These are phyloP conservation scores for Bombycilla garrulus DNA, from an alignment of 2,113 vertebrate species.

Conservation along the genomic window DNA sequence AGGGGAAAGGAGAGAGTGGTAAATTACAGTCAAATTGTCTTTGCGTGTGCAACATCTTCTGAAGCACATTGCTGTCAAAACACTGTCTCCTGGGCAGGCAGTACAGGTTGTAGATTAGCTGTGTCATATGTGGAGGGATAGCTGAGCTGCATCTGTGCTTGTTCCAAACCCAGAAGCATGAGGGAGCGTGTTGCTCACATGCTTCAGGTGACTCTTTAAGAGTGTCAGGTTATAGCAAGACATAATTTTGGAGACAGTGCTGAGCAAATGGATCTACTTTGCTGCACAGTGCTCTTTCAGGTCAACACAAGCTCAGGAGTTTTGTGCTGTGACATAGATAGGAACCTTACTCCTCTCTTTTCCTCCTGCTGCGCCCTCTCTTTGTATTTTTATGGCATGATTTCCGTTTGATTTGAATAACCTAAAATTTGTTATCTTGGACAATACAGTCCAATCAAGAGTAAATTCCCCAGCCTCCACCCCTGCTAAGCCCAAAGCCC, in stretches of 20 bases:
- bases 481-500: not conserved
- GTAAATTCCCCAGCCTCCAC: not conserved
- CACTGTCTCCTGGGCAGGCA: not conserved
- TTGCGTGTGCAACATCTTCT: not conserved
- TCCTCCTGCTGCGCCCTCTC: not conserved
- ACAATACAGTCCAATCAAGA: not conserved
- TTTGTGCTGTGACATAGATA: not conserved
- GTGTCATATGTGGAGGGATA: not conserved
- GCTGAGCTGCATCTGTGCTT: not conserved
- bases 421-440: not conserved
- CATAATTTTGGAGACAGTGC: not conserved
- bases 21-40: not conserved
- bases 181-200: rapidly evolving
- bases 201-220: not conserved
- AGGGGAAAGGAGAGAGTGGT: not conserved
- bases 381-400: not conserved
- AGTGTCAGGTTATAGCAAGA: not conserved
- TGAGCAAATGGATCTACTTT: not conserved
- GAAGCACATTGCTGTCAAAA: not conserved
- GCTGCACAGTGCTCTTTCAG: not conserved
- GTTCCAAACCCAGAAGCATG: not conserved
- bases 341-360: not conserved
- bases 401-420: not conserved
- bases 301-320: not conserved
- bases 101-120: not conserved